Evolutionary conservation across 2,113 vertebrate species (phyloP).

Genomic region (Mionectes macconnelli): DNA sequence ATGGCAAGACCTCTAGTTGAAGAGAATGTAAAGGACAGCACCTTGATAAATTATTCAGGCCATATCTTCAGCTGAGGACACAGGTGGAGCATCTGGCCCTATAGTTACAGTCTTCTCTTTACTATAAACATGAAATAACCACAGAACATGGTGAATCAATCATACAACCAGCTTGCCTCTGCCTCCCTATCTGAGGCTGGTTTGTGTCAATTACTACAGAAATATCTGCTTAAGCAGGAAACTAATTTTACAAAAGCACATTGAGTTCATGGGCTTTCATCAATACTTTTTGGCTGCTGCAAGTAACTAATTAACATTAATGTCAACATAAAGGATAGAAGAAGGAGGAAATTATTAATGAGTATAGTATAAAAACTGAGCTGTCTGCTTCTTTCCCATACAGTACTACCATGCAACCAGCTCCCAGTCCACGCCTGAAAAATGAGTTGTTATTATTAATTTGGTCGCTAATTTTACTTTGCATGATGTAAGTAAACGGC

Average conservation of each 20-base stretch:
- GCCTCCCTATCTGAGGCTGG: neutral
- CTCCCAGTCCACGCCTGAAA: neutral
- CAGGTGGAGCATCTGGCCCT: slow-evolving; percentile 12
- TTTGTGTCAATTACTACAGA: slow-evolving; percentile 46
- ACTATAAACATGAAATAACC: slow-evolving; percentile 13
- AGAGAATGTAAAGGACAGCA: neutral
- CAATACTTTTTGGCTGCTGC: slow-evolving; percentile 46
- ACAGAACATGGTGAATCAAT: slow-evolving; percentile 21
- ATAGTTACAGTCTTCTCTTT: neutral
- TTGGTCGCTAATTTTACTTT: slow-evolving; percentile 3
- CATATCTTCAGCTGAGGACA: slow-evolving; percentile 5
- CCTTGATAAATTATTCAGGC: slow-evolving; percentile 28
- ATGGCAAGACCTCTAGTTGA: neutral
- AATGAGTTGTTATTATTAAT: neutral
- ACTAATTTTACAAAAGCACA: slow-evolving; percentile 22
- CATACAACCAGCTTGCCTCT: neutral
- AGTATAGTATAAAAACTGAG: neutral
- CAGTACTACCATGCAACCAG: neutral
- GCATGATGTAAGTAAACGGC: neutral
- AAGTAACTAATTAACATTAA: slow-evolving; percentile 44
- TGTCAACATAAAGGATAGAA: slow-evolving; percentile 31
- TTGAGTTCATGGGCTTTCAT: neutral
- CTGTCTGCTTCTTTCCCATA: neutral
- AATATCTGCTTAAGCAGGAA: slow-evolving; percentile 52
- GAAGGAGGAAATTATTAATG: neutral